Evolutionary conservation across 2,888 invertebrate species (phyloP), one percentile per base, ranked within the genome.

Genomic region (Leptopilina syphax): DNA sequence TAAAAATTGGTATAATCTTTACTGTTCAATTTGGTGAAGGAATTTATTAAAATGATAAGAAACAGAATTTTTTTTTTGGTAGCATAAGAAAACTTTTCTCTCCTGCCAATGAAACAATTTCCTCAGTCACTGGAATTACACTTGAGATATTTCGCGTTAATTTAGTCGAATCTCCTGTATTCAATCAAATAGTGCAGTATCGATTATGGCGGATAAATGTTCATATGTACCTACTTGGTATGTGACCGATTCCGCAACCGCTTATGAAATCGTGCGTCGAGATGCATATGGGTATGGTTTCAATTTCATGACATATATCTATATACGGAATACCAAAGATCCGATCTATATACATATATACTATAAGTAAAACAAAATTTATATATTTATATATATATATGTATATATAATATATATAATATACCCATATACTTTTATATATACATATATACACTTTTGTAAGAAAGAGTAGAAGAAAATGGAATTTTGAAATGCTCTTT

Each of bases 211-310:
- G 47, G 67, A 67, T 18, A 67, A 66, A 44, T 44, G 18, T 47
- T 67, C 44, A 44, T 47, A 67, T 67, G 60, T 60, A 60, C 60
- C 60, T 60, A 60, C 60, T 67, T 67, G n/a, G 47, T 67, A 67
- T 44, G 67, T 67, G 44, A 67, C 67, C 67, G 67, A 67, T 67
- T 67, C n/a, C 66, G 41, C 44, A 67, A 67, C 67, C 44, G 67
- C 44, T 67, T 67, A 44, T 67, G 67, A 67, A 67, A 67, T 67
- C 67, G 44, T 67, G 67, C 44, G 47, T 68, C 18, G 47, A 68
- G 47, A 10, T 68, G 67, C 67, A 68, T 44, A 44, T 68, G 67
- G 18, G 67, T 50, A 50, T 18, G 47, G 47, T 68, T 68, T 68
- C 67, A 44, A 68, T 68, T 68, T 47, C 18, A 18, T 18, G 47